Conservation (phyloP, 2,888 invertebrate species). For the Eupithecia pulchellata region DNA sequence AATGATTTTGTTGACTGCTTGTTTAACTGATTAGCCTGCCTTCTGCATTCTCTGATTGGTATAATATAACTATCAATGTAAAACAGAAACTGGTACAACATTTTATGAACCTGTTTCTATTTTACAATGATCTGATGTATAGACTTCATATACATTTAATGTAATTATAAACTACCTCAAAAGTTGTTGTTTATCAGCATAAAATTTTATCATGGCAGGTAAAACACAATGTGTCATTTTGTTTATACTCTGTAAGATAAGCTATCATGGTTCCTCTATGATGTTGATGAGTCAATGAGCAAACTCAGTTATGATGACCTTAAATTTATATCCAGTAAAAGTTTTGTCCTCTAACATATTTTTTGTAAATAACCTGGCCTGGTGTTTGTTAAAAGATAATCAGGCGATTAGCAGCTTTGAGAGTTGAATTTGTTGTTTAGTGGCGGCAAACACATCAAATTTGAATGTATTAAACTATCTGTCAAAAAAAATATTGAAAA, state of each 20-base stretch:
- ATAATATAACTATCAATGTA: no score
- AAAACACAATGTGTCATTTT: conserved; percentile 20
- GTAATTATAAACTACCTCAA: not conserved
- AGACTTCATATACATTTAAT: not conserved
- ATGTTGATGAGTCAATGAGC: conserved; percentile 1
- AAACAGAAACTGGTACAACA: no score
- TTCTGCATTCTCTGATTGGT: not conserved
- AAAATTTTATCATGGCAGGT: conserved; percentile 4
- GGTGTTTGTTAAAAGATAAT: not conserved
- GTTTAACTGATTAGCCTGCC: not conserved
- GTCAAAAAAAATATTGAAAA: not conserved
- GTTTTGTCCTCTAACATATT: not conserved
- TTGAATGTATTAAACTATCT: not conserved
- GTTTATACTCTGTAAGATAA: conserved; percentile 8
- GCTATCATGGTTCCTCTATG: not conserved
- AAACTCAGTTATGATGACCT: not conserved
- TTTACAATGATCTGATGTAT: not conserved
- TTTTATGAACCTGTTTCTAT: not conserved
- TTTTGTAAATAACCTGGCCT: not conserved
- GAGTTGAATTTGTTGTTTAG: not conserved
- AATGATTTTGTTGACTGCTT: not conserved
- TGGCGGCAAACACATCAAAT: no score
- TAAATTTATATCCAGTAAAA: not conserved
- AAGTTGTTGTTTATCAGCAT: not conserved
- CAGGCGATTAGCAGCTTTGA: not conserved